Base-by-base conservation (phyloP, 2,888 invertebrate species). In the Alloplasta piceator region DNA sequence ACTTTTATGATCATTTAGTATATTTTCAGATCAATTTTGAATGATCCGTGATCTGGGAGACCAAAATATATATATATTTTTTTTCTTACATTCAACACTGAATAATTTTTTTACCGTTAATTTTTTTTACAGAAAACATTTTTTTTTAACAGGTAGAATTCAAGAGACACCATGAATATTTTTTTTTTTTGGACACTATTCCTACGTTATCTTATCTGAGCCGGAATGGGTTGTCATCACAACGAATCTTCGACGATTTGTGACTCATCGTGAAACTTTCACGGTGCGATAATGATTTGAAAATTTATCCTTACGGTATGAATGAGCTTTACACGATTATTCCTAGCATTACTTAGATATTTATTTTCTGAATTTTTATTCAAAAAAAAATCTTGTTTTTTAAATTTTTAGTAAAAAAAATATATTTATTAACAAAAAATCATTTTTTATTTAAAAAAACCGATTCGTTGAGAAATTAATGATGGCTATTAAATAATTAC, bases 171-270 rank as follows among this genome's bases (percentile, higher is more conserved):
- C 56, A 50, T 77, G 64, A 50, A 58, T 73, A 58, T 56, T 26
- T 61, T 52, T 67, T 66, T n/a, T 26, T 61, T 52, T 67, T 66
- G 10, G 46, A 52, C 77, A 72, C 76, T 66, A 66, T 67, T 76
- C 46, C 3, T 26, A 36, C 4, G 74, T 83, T 88, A 87, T 88
- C 89, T 88, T 88, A 88, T 88, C 88, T 79, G 43, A 46, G 60
- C 74, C 83, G 75, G 81, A 84, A 83, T 84, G 84, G 81, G 79
- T 67, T 66, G 61, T 75, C 78, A 85, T 85, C 83, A 43, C 50
- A 43, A 66, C 48, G 71, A n/a, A 61, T 63, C 58, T 80, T 68
- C 26, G 64, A 56, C 39, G 52, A 60, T 64, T 67, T 68, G 46
- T 72, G 55, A 64, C 43, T 77, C 66, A 52, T 68, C 68, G 64